Evolutionary conservation across 2,888 invertebrate species (phyloP).

Genomic region (Disparrhopalites patrizii): DNA sequence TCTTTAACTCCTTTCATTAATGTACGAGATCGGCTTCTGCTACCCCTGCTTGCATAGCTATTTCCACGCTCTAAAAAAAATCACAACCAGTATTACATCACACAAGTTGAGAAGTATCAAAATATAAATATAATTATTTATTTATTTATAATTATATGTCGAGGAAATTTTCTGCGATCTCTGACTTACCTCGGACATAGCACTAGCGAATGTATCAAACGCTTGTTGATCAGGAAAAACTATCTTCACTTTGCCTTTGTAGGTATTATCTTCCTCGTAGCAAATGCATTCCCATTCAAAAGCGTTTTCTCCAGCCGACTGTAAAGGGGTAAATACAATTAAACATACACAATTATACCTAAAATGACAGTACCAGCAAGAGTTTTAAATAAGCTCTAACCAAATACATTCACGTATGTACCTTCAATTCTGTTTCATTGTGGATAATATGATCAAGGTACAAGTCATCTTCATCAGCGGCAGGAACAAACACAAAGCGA

Average conservation of each 20-base stretch:
- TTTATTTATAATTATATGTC: background rate
- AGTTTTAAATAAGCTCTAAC: background rate
- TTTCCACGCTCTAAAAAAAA: slow-evolving; percentile 36
- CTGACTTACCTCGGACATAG: slow-evolving; percentile 40
- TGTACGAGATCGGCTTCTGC: slow-evolving; percentile 34
- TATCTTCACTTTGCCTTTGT: slow-evolving; percentile 32
- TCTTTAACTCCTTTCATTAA: no score
- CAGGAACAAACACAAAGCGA: slow-evolving; percentile 27
- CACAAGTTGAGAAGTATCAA: background rate
- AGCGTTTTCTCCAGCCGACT: slow-evolving; percentile 31
- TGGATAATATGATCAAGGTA: slow-evolving; percentile 38
- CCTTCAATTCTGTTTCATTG: slow-evolving; percentile 34
- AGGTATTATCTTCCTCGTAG: slow-evolving; percentile 20
- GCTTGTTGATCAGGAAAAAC: slow-evolving; percentile 36
- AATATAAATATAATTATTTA: background rate
- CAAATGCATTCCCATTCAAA: slow-evolving; percentile 36
- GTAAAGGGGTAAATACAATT: background rate
- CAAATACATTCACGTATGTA: slow-evolving; percentile 3
- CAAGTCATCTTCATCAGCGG: slow-evolving; percentile 27
- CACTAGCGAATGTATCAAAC: slow-evolving; percentile 30
- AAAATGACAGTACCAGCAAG: background rate
- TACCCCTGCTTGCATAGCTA: slow-evolving; percentile 36
- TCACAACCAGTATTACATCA: background rate
- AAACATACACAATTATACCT: background rate
- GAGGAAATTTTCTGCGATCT: no score